These are phyloP conservation scores for Meganola albula DNA, from an alignment of 2,888 invertebrate species.

Conservation along the genomic window DNA sequence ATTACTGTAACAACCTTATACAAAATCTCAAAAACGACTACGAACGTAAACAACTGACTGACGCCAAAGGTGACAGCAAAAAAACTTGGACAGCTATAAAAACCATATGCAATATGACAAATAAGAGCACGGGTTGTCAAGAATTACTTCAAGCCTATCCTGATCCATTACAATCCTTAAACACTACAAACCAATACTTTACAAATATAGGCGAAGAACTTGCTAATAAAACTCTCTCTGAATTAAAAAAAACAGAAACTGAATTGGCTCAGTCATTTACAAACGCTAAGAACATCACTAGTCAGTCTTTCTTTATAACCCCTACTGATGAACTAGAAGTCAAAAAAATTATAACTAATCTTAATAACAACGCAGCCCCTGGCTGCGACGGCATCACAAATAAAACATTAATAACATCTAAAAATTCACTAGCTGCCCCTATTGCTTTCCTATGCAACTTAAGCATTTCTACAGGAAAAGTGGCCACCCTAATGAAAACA, in stretches of 20 bases:
- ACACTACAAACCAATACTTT: background rate
- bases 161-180: background rate
- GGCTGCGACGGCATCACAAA: too few species aligned
- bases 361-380: too few species aligned
- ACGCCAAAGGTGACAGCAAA: constrained; percentile 1
- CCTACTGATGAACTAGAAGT: too few species aligned
- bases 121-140: background rate
- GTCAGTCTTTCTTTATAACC: too few species aligned
- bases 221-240: background rate
- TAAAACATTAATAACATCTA: too few species aligned
- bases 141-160: background rate
- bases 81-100: constrained; percentile 5
- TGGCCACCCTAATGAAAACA: too few species aligned
- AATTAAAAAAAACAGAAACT: background rate
- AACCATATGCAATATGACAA: constrained; percentile 1
- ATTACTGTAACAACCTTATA: constrained; percentile 3
- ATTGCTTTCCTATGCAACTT: too few species aligned
- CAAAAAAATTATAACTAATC: too few species aligned
- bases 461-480: too few species aligned
- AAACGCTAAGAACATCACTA: too few species aligned
- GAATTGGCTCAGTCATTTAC: too few species aligned
- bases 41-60: background rate
- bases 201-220: constrained; percentile 3
- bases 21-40: constrained; percentile 1
- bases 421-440: too few species aligned